phyloP scores from a whole-genome alignment of 1,140 invertebrate genomes.

The Meloidogyne floridensis region DNA sequence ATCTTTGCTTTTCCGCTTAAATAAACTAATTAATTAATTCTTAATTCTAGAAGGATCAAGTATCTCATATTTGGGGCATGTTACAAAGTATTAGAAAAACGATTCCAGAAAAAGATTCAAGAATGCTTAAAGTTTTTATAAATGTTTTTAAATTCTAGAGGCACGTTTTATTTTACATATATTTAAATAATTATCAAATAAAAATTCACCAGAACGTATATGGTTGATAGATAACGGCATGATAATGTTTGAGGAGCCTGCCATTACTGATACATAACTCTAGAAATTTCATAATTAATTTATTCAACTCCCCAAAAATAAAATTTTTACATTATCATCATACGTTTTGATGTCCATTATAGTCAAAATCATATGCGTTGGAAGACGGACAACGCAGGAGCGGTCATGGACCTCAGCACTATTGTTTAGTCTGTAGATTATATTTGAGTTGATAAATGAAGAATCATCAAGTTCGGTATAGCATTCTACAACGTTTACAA shows the following conservation, averaged over 20 bases:
- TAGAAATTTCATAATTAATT: background rate
- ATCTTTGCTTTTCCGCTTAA: constrained; percentile 5
- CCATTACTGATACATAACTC: constrained; percentile 22
- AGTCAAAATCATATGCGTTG: background rate
- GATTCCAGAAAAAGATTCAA: too few relatives aligned
- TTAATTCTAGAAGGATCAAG: too few relatives aligned
- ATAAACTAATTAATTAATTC: background rate
- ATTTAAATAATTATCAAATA: background rate
- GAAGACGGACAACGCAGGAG: constrained; percentile 1
- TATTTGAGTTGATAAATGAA: constrained; percentile 8
- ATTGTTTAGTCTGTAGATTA: constrained; percentile 7
- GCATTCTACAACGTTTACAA: background rate
- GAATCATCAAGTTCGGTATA: constrained; percentile 20
- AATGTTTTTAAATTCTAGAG: too few relatives aligned
- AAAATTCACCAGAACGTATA: constrained; percentile 11
- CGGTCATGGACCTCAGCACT: background rate
- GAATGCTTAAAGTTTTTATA: too few relatives aligned
- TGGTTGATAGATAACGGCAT: constrained; percentile 5
- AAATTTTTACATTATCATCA: background rate
- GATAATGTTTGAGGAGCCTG: background rate
- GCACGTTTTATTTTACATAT: background rate
- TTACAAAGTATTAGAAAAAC: too few relatives aligned
- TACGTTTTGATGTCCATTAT: background rate
- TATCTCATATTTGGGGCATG: too few relatives aligned
- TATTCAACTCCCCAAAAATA: background rate